phyloP scores from a whole-genome alignment of 2,113 vertebrate genomes.

The Callocephalon fimbriatum region DNA sequence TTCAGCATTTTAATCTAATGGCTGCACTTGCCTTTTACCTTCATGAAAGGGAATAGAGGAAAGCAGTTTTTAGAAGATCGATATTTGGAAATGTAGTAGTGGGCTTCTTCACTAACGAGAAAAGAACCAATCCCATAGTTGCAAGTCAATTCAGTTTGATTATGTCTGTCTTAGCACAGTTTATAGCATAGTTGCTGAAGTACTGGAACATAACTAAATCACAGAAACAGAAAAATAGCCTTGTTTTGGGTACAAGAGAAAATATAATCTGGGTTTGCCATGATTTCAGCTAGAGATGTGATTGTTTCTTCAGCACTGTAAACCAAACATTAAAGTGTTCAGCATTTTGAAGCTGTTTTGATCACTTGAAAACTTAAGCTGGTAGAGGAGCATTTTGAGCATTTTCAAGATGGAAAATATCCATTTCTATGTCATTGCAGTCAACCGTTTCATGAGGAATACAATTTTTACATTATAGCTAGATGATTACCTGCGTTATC shows the following conservation, averaged over 20 bases:
- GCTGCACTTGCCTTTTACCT: background rate
- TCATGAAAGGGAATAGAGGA: background rate
- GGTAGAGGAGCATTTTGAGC: background rate
- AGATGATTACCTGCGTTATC: background rate
- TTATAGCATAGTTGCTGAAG: slow-evolving; percentile 28
- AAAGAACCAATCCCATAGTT: background rate
- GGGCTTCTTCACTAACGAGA: background rate
- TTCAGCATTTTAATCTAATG: background rate
- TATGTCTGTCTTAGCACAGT: slow-evolving; percentile 11
- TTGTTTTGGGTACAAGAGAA: slow-evolving; percentile 35
- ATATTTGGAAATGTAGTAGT: background rate
- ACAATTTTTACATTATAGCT: background rate
- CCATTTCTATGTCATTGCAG: background rate
- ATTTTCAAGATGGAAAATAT: background rate
- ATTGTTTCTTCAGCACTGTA: slow-evolving; percentile 34
- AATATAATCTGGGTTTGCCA: slow-evolving; percentile 32
- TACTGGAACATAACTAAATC: background rate
- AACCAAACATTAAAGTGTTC: slow-evolving; percentile 26
- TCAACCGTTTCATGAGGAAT: background rate
- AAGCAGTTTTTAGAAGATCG: background rate
- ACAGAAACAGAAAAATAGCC: slow-evolving; percentile 4
- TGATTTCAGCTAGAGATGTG: slow-evolving; percentile 44
- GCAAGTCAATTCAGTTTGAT: slow-evolving; percentile 19
- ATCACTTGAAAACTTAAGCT: background rate
- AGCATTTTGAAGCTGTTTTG: background rate